A percentile compares a stretch with the other conserved stretches of the same genome.
These are phyloP conservation scores for Panagrolaimus sp. DNA, from an alignment of 1,140 invertebrate genomes.

Conservation along the genomic window DNA sequence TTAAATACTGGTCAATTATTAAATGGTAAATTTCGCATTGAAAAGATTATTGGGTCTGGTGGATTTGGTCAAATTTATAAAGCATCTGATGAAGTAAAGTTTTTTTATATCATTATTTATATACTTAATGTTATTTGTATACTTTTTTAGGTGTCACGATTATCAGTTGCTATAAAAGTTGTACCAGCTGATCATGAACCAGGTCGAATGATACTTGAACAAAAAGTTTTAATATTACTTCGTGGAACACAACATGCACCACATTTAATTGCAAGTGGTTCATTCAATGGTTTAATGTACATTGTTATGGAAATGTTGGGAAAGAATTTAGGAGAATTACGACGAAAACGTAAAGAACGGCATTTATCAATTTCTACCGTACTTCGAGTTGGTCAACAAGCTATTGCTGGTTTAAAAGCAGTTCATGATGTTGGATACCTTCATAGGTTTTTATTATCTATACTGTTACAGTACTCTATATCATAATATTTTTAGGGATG, in stretches of 20 bases:
- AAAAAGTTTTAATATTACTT: slow-evolving; percentile 17
- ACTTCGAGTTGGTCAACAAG: slow-evolving; percentile 28
- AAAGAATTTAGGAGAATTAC: slow-evolving; percentile 27
- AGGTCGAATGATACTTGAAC: slow-evolving; percentile 26
- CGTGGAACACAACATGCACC: slow-evolving; percentile 20
- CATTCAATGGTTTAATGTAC: slow-evolving; percentile 26
- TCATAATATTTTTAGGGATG: neutral
- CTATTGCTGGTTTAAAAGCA: slow-evolving; percentile 25
- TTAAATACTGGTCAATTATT: slow-evolving; percentile 14
- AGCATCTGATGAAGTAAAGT: slow-evolving; percentile 16
- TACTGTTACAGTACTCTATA: neutral
- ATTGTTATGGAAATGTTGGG: slow-evolving; percentile 42
- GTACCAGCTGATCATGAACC: slow-evolving; percentile 18
- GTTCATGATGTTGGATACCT: slow-evolving; percentile 30
- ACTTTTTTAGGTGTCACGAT: neutral
- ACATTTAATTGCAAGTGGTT: slow-evolving; percentile 29
- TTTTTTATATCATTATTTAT: neutral
- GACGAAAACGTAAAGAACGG: slow-evolving; percentile 12
- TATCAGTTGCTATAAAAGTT: slow-evolving; percentile 21
- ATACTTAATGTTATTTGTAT: neutral
- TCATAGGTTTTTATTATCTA: slow-evolving; percentile 29
- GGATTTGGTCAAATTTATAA: slow-evolving; percentile 24
- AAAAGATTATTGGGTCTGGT: slow-evolving; percentile 17
- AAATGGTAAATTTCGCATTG: slow-evolving; percentile 12
- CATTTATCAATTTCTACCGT: slow-evolving; percentile 26